These are phyloP conservation scores for Montipora foliosa DNA, from an alignment of 64 coral and sea anemone species.

Conservation along the genomic window DNA sequence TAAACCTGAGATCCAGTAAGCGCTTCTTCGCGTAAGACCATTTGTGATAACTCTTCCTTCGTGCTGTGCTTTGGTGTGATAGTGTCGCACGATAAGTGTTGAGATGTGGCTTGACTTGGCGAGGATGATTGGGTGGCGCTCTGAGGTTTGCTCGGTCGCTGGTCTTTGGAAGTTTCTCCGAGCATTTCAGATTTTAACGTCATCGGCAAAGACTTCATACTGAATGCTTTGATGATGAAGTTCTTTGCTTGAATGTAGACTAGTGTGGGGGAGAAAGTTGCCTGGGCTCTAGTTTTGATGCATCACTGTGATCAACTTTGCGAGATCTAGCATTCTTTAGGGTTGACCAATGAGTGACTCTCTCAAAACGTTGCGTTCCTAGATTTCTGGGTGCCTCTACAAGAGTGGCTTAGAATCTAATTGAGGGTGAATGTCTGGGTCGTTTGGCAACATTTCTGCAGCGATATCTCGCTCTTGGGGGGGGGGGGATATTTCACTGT, in stretches of 20 bases:
- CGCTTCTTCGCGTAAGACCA: constrained; percentile 21
- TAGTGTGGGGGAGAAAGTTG: not conserved
- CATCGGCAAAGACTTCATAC: not conserved
- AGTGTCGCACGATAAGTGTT: constrained; percentile 22
- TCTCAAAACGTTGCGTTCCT: constrained; percentile 12
- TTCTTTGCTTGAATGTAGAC: not conserved
- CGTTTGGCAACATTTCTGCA: not conserved
- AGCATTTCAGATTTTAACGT: not conserved
- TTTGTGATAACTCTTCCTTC: constrained; percentile 64
- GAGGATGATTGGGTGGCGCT: constrained; percentile 54
- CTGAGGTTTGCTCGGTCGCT: constrained; percentile 2
- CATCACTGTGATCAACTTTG: constrained; percentile 4
- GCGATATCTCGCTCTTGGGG: not conserved
- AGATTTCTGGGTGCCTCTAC: constrained; percentile 2
- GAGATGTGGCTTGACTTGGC: constrained; percentile 16
- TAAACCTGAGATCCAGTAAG: constrained; percentile 53
- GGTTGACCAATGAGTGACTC: constrained; percentile 19
- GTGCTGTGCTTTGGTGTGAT: constrained; percentile 33
- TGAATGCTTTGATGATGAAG: not conserved
- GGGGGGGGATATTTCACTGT: not conserved
- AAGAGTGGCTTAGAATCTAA: constrained; percentile 1
- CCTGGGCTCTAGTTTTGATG: not conserved
- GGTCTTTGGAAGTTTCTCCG: not conserved
- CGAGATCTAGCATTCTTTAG: constrained; percentile 6
- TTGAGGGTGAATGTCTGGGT: constrained; percentile 27